Conservation (phyloP, 2,113 vertebrate genomes). For the Danionella cerebrum region DNA sequence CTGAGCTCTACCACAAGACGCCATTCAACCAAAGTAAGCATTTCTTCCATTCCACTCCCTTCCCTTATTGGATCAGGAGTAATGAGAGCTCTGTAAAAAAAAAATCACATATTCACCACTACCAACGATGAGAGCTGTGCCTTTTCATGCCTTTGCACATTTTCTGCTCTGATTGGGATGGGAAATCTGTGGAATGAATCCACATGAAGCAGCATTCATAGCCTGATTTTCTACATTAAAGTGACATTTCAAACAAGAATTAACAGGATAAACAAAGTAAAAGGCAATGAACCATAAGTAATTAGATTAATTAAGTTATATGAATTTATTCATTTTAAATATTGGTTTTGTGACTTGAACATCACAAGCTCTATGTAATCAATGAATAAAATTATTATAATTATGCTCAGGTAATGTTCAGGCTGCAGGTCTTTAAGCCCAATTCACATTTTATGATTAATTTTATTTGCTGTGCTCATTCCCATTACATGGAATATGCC, state of each 20-base stretch:
- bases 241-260: not conserved
- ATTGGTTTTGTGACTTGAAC: too few species aligned
- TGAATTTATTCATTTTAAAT: too few species aligned
- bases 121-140: not conserved
- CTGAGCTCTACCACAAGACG: not conserved
- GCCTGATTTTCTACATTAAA: not conserved
- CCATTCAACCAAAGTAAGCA: not conserved
- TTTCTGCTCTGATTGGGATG: not conserved
- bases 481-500: too few species aligned
- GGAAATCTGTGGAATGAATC: not conserved
- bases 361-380: too few species aligned
- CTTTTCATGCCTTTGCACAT: not conserved
- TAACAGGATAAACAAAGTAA: not conserved
- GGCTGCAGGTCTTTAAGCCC: too few species aligned
- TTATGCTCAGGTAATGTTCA: too few species aligned
- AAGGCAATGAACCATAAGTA: too few species aligned
- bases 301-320: too few species aligned
- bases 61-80: slow-evolving; percentile 13
- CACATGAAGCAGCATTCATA: not conserved
- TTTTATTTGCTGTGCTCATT: too few species aligned
- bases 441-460: too few species aligned
- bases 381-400: too few species aligned
- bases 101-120: not conserved
- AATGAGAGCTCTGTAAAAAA: not conserved
- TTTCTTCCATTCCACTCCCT: not conserved